Evolutionary conservation across 2,113 vertebrate genomes (phyloP).

Genomic region (Petromus typicus): DNA sequence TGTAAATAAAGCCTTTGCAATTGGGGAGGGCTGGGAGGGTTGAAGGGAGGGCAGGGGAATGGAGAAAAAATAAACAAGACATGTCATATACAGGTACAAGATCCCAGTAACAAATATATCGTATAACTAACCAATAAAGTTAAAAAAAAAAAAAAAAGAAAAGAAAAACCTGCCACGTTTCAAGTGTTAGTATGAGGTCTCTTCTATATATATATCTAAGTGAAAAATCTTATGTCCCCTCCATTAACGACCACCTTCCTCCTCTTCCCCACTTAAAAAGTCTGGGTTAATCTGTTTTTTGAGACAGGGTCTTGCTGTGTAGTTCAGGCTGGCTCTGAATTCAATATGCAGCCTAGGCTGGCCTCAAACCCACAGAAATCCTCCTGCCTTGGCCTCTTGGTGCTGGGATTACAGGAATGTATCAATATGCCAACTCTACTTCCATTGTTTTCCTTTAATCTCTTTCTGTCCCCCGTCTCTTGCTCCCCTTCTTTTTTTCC

Average conservation of each 20-base stretch:
- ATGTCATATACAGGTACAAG: too few species aligned
- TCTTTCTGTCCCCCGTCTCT: not conserved
- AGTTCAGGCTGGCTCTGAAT: not conserved
- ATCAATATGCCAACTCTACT: not conserved
- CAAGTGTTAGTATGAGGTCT: too few species aligned
- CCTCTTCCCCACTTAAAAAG: not conserved
- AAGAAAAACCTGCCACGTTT: too few species aligned
- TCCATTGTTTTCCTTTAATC: not conserved
- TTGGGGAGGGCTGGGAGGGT: too few species aligned
- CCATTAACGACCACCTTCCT: not conserved
- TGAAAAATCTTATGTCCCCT: not conserved
- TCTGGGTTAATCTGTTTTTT: not conserved
- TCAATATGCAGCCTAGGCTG: too few species aligned
- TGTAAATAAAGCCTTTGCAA: too few species aligned
- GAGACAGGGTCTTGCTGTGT: not conserved
- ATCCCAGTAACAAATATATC: too few species aligned
- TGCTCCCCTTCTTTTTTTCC: not conserved
- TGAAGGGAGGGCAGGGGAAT: too few species aligned
- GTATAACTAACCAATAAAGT: too few species aligned
- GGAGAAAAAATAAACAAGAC: too few species aligned
- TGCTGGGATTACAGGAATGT: not conserved
- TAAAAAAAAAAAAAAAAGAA: too few species aligned
- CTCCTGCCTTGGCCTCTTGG: not conserved
- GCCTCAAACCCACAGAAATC: not conserved
- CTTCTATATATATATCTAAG: not conserved